Evolutionary conservation across 1,140 invertebrate species (phyloP).

Genomic region (Battus philenor): DNA sequence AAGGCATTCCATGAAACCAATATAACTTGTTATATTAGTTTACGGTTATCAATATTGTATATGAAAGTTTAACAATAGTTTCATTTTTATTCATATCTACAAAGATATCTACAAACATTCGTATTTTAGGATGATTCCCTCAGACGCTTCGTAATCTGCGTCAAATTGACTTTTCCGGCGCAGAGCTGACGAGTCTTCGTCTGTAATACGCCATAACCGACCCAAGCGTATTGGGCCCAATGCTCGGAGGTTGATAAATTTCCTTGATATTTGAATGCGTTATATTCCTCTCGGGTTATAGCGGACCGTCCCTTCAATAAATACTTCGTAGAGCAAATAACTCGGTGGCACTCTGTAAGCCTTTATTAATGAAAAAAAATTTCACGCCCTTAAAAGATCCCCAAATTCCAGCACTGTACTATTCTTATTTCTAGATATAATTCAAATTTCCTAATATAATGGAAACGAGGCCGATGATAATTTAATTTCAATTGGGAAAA

Average conservation of each 20-base stretch:
- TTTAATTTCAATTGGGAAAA: slow-evolving; percentile 49
- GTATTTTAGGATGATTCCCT: slow-evolving; percentile 53
- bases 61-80: slow-evolving; percentile 4
- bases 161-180: slow-evolving; percentile 57
- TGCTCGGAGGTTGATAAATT: slow-evolving; percentile 66
- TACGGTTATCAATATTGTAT: too few relatives aligned
- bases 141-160: slow-evolving; percentile 59
- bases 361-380: slow-evolving; percentile 47
- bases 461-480: slow-evolving; percentile 32
- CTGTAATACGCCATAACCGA: slow-evolving; percentile 71
- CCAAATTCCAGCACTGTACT: too few relatives aligned
- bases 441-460: slow-evolving; percentile 33
- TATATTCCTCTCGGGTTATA: slow-evolving; percentile 58
- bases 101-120: slow-evolving; percentile 43
- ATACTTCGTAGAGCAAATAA: slow-evolving; percentile 38
- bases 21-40: too few relatives aligned
- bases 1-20: too few relatives aligned
- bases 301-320: slow-evolving; percentile 48
- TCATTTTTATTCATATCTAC: slow-evolving; percentile 42
- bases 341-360: slow-evolving; percentile 36
- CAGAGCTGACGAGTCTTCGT: slow-evolving; percentile 48
- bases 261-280: slow-evolving; percentile 70
- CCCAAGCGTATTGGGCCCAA: slow-evolving; percentile 64
- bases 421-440: slow-evolving; percentile 28
- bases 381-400: slow-evolving; percentile 15